phyloP scores from a whole-genome alignment of 2,113 vertebrate species.

The Lipophrys pholis region DNA sequence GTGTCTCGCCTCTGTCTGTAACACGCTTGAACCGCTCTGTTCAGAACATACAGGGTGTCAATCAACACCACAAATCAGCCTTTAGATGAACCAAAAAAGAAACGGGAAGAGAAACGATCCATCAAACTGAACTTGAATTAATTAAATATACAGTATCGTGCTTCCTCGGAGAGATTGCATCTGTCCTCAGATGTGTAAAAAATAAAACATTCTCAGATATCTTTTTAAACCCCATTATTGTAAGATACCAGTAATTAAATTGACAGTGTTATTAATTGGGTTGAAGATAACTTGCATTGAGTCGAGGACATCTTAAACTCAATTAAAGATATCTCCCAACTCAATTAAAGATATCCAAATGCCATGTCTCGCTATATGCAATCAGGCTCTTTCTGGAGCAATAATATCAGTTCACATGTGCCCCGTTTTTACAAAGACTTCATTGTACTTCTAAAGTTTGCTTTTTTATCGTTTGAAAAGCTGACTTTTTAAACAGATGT shows the following conservation, averaged over 20 bases:
- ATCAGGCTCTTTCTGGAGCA: slow-evolving; percentile 76
- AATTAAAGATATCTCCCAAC: slow-evolving; percentile 86
- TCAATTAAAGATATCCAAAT: slow-evolving; percentile 87
- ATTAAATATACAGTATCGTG: slow-evolving; percentile 80
- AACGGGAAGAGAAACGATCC: slow-evolving; percentile 59
- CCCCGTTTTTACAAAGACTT: slow-evolving; percentile 71
- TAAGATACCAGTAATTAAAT: slow-evolving; percentile 87
- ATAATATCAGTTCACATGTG: slow-evolving; percentile 75
- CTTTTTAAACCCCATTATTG: slow-evolving; percentile 83
- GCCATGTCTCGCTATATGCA: slow-evolving; percentile 78
- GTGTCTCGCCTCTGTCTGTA: slow-evolving; percentile 70
- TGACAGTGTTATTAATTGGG: slow-evolving; percentile 86
- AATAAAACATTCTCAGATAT: slow-evolving; percentile 83
- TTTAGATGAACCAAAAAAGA: slow-evolving; percentile 71
- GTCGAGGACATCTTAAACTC: slow-evolving; percentile 86
- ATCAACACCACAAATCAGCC: slow-evolving; percentile 75
- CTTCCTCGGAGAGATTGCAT: slow-evolving; percentile 79
- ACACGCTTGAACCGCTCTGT: slow-evolving; percentile 71
- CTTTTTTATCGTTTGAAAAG: slow-evolving; percentile 76
- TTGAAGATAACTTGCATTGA: slow-evolving; percentile 86
- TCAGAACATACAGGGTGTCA: slow-evolving; percentile 70
- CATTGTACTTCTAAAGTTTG: slow-evolving; percentile 78
- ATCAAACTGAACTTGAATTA: slow-evolving; percentile 82
- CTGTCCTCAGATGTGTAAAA: slow-evolving; percentile 84
- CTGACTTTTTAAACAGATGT: slow-evolving; percentile 73